Conservation (phyloP, 2,888 invertebrate species). For the Autographa pulchrina region DNA sequence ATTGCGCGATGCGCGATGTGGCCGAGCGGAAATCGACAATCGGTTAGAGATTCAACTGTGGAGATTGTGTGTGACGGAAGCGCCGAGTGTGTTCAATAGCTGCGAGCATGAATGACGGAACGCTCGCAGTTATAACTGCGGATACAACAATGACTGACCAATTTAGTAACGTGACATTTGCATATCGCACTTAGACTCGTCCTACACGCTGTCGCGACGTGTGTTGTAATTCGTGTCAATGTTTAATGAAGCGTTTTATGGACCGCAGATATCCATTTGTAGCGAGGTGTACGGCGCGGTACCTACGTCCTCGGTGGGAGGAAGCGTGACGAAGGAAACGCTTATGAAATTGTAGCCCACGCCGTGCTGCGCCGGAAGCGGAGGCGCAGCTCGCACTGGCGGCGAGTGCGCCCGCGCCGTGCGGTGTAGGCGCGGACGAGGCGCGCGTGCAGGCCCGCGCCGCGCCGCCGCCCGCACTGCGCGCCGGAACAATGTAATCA, state of each 20-base stretch:
- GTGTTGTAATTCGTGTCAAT: constrained; percentile 65
- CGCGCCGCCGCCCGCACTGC: constrained; percentile 54
- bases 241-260: constrained; percentile 63
- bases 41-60: constrained; percentile 62
- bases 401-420: constrained; percentile 21
- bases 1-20: constrained; percentile 46
- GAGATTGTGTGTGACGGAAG: constrained; percentile 69
- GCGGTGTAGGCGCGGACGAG: constrained; percentile 67
- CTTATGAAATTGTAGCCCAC: constrained; percentile 84
- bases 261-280: constrained; percentile 58
- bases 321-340: constrained; percentile 82
- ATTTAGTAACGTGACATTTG: constrained; percentile 73
- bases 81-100: constrained; percentile 60
- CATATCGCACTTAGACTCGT: constrained; percentile 70
- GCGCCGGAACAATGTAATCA: constrained; percentile 64
- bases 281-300: constrained; percentile 55
- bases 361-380: constrained; percentile 78
- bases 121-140: constrained; percentile 64
- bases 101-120: constrained; percentile 70
- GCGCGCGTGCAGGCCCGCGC: constrained; percentile 38
- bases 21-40: constrained; percentile 68
- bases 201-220: constrained; percentile 69
- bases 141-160: constrained; percentile 73
- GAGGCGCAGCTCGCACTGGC: constrained; percentile 73
- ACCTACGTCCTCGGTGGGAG: constrained; percentile 71